Base-by-base conservation (phyloP, 1,140 invertebrate species). In the Oscheius sp. region DNA sequence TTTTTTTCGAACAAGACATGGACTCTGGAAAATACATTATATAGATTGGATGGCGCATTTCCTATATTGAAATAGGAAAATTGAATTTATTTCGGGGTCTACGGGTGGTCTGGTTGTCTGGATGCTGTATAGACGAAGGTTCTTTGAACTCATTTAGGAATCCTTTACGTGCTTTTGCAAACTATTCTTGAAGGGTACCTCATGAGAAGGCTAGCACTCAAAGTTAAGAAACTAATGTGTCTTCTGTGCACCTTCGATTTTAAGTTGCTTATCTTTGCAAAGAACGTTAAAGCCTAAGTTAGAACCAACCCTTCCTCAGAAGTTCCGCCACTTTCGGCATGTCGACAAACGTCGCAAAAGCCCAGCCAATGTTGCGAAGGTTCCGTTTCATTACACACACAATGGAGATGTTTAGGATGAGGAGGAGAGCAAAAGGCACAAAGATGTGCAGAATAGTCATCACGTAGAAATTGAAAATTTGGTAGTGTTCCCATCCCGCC, bases 381-480 rank as follows among this genome's bases (percentile, higher is more conserved):
- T 79, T 78, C 63, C 71, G 68, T 35, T 79, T 78, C 1, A 74
- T 79, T 20, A 79, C 55, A n/a, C 46, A 58, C 29, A 79, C 80
- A 15, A 79, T 79, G 1, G 73, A 65, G 28, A 79, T 61, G 38
- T 79, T 79, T 15, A 79, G 62, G 13, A 72, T 52, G 1, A 80
- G 65, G 3, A 79, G 69, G 38, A 79, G 49, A 23, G 78, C 55
- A 59, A 79, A 79, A 3, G 79, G 79, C n/a, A 80, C 59, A 26
- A 79, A 67, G 15, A 79, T 76, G 52, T 79, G 79, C 0, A 79
- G 68, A 20, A 79, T 46, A 26, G 66, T 70, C 36, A 80, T 78
- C 28, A 80, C 79, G 64, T 78, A 79, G 46, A 79, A 79, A 58
- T 79, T 79, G 73, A 73, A 79, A 63, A 76, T 63, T n/a, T 62